These are phyloP conservation scores for Siphlonurus alternatus DNA, from an alignment of 2,888 invertebrate species.

Conservation along the genomic window DNA sequence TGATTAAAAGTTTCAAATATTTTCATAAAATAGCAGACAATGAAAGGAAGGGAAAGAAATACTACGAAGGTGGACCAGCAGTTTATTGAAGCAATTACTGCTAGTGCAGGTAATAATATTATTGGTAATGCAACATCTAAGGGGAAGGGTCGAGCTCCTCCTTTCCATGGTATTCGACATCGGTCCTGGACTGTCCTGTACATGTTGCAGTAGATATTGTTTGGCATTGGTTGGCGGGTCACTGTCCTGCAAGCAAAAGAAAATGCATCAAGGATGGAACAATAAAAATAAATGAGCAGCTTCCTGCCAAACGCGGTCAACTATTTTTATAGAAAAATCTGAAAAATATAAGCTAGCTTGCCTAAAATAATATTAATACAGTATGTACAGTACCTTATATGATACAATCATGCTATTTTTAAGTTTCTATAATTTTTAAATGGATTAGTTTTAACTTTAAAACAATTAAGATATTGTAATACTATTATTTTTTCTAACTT, in stretches of 20 bases:
- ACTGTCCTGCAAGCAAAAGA: constrained; percentile 25
- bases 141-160: constrained; percentile 37
- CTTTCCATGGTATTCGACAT: constrained; percentile 38
- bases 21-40: constrained; percentile 9
- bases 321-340: background rate
- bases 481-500: too few species aligned
- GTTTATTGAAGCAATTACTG: constrained; percentile 32
- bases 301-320: background rate
- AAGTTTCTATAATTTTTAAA: too few species aligned
- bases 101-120: constrained; percentile 29
- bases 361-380: background rate
- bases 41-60: constrained; percentile 18
- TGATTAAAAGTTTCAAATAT: constrained; percentile 22
- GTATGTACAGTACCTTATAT: background rate
- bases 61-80: constrained; percentile 24
- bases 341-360: background rate
- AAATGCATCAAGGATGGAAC: background rate
- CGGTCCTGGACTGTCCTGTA: constrained; percentile 35
- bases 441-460: too few species aligned
- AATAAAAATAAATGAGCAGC: background rate
- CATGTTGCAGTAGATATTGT: constrained; percentile 23
- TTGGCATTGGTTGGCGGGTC: constrained; percentile 23
- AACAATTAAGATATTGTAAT: too few species aligned
- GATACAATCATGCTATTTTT: too few species aligned
- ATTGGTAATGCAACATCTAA: constrained; percentile 33